Evolutionary conservation across 2,113 vertebrate species (phyloP), one percentile per base, ranked within the genome.

Genomic region (Sinocyclocheilus rhinocerous): DNA sequence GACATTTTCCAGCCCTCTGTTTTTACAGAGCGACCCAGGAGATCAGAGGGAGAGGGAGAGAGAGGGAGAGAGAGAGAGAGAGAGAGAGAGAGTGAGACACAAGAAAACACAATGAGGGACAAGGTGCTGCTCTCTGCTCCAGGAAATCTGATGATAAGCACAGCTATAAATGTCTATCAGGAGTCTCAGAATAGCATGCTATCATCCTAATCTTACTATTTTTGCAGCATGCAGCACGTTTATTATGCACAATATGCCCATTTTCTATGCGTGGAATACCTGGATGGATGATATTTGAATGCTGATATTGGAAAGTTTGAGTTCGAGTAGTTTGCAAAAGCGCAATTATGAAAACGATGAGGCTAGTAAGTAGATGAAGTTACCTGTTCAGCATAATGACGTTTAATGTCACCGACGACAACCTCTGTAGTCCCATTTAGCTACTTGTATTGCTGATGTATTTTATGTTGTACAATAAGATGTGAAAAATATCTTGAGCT

Each of bases 1-100:
- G 92, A 91, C 92, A 93, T 94, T 94, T 94, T 87, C 84, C 89
- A 87, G 89, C 87, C 89, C 89, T 88, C 88, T 88, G 86, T 80
- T 91, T 93, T 92, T 88, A 90, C 84, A 87, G 86, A 83, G 80
- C 75, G 72, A 61, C 87, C 69, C 45, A 29, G 55, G 86, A 91
- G 89, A 90, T 92, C 89, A 91, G 42, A 93, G 88, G n/a, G 65
- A 55, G 26, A 36, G 87, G 76, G 52, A 61, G 36, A 59, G 45
- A 69, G 75, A 22, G 24, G 20, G 11, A 13, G 39, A 39, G 13
- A 24, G 33, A 10, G 22, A 55, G 55, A 84, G 84, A 39, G 76
- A 36, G 73, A 26, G 45, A 45, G 1, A 9, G 6, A 18, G n/a
- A 84, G 72, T 3, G 10, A 76, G 57, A 65, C 5, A 45, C 42